These are phyloP conservation scores for Allolobophora icterica DNA, from an alignment of 2,888 invertebrate genomes.

Conservation along the genomic window DNA sequence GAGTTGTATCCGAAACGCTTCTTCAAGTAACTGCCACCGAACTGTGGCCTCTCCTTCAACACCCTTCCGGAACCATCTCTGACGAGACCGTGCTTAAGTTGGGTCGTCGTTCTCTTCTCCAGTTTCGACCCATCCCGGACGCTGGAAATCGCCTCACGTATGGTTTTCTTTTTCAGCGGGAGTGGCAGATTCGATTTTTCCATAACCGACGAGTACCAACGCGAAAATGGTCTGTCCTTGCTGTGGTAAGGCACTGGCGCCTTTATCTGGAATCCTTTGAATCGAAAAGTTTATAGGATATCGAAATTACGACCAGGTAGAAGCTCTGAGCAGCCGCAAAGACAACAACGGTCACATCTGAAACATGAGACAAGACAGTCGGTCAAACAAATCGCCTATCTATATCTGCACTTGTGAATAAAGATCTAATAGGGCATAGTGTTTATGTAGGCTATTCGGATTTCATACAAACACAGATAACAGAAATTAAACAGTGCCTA, in stretches of 20 bases:
- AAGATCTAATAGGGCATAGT: neutral
- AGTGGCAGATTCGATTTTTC: slow-evolving; percentile 22
- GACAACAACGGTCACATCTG: neutral
- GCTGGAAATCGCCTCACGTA: neutral
- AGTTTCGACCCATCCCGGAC: neutral
- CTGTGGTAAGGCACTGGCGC: neutral
- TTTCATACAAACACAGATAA: no score
- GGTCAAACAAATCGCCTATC: neutral
- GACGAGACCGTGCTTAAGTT: neutral
- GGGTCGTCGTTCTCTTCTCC: neutral
- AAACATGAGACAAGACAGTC: neutral
- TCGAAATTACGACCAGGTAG: neutral
- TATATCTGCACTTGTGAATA: neutral
- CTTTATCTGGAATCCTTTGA: neutral
- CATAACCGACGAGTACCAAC: neutral
- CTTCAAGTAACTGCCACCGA: neutral
- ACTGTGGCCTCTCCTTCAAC: neutral
- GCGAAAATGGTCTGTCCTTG: neutral
- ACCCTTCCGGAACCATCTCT: neutral
- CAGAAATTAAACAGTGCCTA: no score
- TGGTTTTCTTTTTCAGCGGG: neutral
- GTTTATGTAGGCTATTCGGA: neutral
- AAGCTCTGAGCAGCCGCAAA: neutral
- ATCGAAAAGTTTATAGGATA: neutral
- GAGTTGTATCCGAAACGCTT: neutral